phyloP scores from a whole-genome alignment of 2,888 invertebrate species.

The Chymomyza amoena region DNA sequence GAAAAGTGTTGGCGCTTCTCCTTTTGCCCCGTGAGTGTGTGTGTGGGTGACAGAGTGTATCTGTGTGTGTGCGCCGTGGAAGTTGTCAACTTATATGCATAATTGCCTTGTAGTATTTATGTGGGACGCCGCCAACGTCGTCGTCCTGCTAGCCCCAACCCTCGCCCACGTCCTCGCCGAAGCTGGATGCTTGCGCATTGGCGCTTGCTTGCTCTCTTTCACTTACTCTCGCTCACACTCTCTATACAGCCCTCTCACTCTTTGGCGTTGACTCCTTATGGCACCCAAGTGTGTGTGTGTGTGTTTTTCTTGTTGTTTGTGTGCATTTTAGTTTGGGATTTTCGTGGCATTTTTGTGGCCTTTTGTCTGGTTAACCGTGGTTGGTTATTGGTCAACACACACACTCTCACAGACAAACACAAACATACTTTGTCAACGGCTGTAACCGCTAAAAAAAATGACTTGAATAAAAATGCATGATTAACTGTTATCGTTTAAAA shows the following conservation, averaged over 20 bases:
- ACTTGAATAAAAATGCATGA: conserved; percentile 71
- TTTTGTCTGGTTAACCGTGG: conserved; percentile 78
- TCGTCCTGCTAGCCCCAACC: background rate
- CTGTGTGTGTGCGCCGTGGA: conserved; percentile 28
- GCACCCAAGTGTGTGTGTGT: background rate
- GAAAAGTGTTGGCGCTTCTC: conserved; percentile 8
- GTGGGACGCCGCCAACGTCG: background rate
- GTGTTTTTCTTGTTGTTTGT: conserved; percentile 52
- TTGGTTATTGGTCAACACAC: conserved; percentile 74
- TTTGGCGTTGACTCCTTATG: background rate
- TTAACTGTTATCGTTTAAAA: conserved; percentile 69
- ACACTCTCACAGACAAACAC: conserved; percentile 33
- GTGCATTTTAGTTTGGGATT: conserved; percentile 77
- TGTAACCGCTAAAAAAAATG: conserved; percentile 75
- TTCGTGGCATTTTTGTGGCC: conserved; percentile 78
- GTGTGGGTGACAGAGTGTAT: background rate
- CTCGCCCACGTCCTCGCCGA: background rate
- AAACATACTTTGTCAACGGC: conserved; percentile 56
- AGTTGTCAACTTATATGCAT: conserved; percentile 72
- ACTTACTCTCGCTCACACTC: background rate
- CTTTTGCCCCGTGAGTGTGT: background rate
- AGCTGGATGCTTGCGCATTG: background rate
- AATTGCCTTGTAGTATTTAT: conserved; percentile 61
- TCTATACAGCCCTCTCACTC: background rate
- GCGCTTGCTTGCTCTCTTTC: background rate